Percentiles rank a stretch among this genome's conserved stretches.
Conservation (phyloP, 2,888 invertebrate genomes). For the Idaea straminata region DNA sequence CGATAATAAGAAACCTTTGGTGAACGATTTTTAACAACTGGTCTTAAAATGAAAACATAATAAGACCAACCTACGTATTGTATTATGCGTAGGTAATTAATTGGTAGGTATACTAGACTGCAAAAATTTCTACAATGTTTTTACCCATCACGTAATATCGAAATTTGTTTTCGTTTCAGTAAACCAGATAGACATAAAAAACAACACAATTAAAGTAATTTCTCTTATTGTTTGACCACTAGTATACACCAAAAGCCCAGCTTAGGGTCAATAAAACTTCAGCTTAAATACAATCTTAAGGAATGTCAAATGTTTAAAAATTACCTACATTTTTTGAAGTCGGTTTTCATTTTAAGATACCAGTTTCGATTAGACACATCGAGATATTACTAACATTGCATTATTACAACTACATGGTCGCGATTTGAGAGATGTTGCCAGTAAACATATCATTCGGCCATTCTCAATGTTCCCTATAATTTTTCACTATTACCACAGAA, state of each 20-base stretch:
- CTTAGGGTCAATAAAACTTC: background rate
- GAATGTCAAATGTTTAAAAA: background rate
- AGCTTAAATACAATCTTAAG: background rate
- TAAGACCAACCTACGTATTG: too few relatives aligned
- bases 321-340: background rate
- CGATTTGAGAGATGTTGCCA: slow-evolving; percentile 74
- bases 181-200: background rate
- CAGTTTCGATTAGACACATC: slow-evolving; percentile 18
- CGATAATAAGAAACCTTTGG: slow-evolving; percentile 18
- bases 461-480: slow-evolving; percentile 62
- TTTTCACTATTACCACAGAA: slow-evolving; percentile 42
- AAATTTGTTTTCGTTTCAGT: too few relatives aligned
- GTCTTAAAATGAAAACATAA: background rate
- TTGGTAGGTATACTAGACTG: background rate
- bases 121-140: slow-evolving; percentile 4
- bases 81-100: too few relatives aligned
- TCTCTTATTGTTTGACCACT: background rate
- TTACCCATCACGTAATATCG: background rate
- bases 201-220: too few relatives aligned
- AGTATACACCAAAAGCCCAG: background rate
- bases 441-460: slow-evolving; percentile 77
- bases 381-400: slow-evolving; percentile 50
- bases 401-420: slow-evolving; percentile 71
- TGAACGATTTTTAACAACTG: slow-evolving; percentile 24
- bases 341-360: slow-evolving; percentile 16